These are phyloP conservation scores for Toxotes jaculatrix DNA, from an alignment of 2,113 vertebrate genomes.

Conservation along the genomic window DNA sequence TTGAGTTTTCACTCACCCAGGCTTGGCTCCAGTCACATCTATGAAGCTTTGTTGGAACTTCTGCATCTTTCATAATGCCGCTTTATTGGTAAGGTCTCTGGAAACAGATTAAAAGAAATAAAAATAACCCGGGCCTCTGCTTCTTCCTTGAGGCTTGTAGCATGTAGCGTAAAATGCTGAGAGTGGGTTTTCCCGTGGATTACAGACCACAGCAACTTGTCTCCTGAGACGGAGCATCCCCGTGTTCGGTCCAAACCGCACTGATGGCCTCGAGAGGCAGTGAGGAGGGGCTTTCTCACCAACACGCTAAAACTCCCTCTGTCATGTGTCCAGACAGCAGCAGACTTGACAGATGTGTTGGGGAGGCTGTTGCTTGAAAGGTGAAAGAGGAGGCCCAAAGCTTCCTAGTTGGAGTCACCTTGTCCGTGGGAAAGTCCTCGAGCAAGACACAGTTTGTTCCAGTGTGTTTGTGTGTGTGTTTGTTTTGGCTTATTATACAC, in stretches of 20 bases:
- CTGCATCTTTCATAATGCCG: slow-evolving; percentile 21
- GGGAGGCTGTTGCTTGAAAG: slow-evolving; percentile 8
- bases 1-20: slow-evolving; percentile 20
- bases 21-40: slow-evolving; percentile 9
- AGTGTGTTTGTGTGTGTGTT: not conserved
- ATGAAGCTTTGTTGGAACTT: slow-evolving; percentile 27
- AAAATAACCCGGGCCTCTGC: slow-evolving; percentile 42
- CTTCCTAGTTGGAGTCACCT: slow-evolving; percentile 7
- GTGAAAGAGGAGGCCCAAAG: slow-evolving; percentile 6
- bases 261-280: slow-evolving; percentile 32
- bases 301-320: slow-evolving; percentile 52
- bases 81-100: slow-evolving; percentile 51
- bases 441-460: not conserved
- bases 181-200: slow-evolving; percentile 42
- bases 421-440: slow-evolving; percentile 36
- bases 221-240: slow-evolving; percentile 60
- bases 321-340: slow-evolving; percentile 50
- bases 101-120: slow-evolving; percentile 53
- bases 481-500: not conserved
- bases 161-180: slow-evolving; percentile 32
- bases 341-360: slow-evolving; percentile 29
- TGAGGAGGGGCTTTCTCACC: slow-evolving; percentile 64
- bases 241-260: slow-evolving; percentile 56
- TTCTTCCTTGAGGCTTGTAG: slow-evolving; percentile 16
- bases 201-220: slow-evolving; percentile 55